These are phyloP conservation scores for Sycophaga agraensis DNA, from an alignment of 1,140 invertebrate species.

Conservation along the genomic window DNA sequence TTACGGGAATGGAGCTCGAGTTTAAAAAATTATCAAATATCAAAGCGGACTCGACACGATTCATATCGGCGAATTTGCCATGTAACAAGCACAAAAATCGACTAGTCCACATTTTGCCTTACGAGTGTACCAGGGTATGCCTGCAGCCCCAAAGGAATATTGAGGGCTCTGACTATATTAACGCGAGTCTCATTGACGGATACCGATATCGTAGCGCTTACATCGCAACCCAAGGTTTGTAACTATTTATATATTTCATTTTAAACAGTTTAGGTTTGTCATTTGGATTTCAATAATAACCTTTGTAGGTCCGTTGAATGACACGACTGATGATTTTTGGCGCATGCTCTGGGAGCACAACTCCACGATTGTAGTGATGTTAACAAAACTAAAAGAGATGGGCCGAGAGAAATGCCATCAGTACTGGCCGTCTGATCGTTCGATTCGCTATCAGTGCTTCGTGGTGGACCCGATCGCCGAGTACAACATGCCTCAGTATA, in stretches of 20 bases:
- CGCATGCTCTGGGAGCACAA: constrained; percentile 99
- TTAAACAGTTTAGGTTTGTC: no score
- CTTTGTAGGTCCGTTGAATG: constrained; percentile 73
- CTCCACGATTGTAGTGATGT: constrained; percentile 98
- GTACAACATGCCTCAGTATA: constrained; percentile 99
- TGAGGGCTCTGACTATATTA: constrained; percentile 98
- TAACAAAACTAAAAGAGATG: constrained; percentile 97
- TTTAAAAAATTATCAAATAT: constrained; percentile 97
- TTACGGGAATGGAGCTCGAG: constrained; percentile 97
- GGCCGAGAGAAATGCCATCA: constrained; percentile 97
- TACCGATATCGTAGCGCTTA: constrained; percentile 91
- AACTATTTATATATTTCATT: no score
- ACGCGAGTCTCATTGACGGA: constrained; percentile 97
- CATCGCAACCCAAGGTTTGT: constrained; percentile 88
- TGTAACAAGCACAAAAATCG: constrained; percentile 99
- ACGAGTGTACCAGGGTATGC: constrained; percentile 93
- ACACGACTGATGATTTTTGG: constrained; percentile 99
- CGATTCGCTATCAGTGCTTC: constrained; percentile 93
- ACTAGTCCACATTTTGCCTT: constrained; percentile 95
- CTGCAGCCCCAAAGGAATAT: constrained; percentile 86
- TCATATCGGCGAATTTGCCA: constrained; percentile 93
- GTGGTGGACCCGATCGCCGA: constrained; percentile 99
- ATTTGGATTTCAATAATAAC: neutral
- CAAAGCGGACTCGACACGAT: constrained; percentile 90
- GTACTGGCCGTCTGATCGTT: constrained; percentile 98